A percentile compares a stretch with the other conserved stretches of the same genome.
Conservation (phyloP, 2,797 vertebrate species). For the Hephaestus fuliginosus region DNA sequence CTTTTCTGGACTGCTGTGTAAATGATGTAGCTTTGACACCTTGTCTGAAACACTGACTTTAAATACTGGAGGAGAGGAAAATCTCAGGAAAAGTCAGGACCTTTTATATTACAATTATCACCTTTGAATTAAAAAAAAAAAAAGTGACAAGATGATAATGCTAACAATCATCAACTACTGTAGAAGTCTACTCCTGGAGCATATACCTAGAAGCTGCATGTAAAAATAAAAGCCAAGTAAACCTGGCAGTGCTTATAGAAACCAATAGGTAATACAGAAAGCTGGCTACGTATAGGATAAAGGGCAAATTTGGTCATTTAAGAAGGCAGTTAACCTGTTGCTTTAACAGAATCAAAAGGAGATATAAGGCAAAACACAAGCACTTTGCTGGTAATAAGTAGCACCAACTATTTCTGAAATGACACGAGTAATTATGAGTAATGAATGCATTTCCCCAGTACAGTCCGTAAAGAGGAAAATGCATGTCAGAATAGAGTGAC, state of each 20-base stretch:
- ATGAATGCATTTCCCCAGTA: conserved; percentile 38
- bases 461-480: conserved; percentile 31
- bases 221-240: conserved; percentile 63
- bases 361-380: conserved; percentile 77
- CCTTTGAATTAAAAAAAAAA: neutral
- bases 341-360: conserved; percentile 71
- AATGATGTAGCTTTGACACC: conserved; percentile 56
- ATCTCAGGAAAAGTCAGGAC: conserved; percentile 31
- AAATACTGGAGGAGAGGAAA: conserved; percentile 48
- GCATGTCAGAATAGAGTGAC: conserved; percentile 24
- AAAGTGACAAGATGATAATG: conserved; percentile 46
- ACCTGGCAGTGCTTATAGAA: conserved; percentile 67
- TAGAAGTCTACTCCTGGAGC: conserved; percentile 48
- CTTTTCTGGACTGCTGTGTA: conserved; percentile 37
- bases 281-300: conserved; percentile 43
- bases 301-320: conserved; percentile 72
- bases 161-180: conserved; percentile 44
- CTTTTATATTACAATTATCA: conserved; percentile 30
- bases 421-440: conserved; percentile 44
- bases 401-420: conserved; percentile 77
- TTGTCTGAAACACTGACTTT: conserved; percentile 61
- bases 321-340: conserved; percentile 78
- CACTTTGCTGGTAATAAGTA: conserved; percentile 80
- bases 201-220: conserved; percentile 38
- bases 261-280: conserved; percentile 38